Conservation (phyloP, 2,888 invertebrate genomes). For the Dasypogon diadema region DNA sequence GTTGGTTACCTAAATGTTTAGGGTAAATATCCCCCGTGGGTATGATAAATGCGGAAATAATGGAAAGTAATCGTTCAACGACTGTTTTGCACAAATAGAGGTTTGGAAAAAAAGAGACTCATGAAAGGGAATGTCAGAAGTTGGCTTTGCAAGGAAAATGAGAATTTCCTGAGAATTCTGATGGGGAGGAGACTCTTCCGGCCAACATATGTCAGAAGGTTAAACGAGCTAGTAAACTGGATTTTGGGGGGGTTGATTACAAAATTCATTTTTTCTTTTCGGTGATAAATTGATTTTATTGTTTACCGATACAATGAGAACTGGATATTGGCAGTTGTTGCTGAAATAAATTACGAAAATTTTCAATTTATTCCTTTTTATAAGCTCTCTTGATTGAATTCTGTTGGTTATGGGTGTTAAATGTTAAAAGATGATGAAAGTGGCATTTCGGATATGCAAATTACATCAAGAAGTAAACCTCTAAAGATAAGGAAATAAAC, state of each 20-base stretch:
- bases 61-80: conserved; percentile 50
- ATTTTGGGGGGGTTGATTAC: conserved; percentile 3
- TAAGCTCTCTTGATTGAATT: no score
- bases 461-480: no score
- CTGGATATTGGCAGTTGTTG: no score
- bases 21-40: conserved; percentile 42
- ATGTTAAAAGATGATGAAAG: no score
- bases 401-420: no score
- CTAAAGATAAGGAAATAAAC: no score
- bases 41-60: conserved; percentile 50
- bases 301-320: background rate
- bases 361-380: no score
- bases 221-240: background rate
- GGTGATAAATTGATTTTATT: conserved; percentile 13
- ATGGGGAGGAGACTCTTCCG: background rate
- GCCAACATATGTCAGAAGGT: conserved; percentile 18
- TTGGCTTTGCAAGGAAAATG: conserved; percentile 1
- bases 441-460: no score
- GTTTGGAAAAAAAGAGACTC: background rate
- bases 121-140: background rate
- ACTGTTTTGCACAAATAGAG: conserved; percentile 18
- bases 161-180: background rate
- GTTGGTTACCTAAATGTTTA: conserved; percentile 18
- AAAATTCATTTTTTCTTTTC: background rate
- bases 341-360: no score